Base-by-base conservation (phyloP, 1,140 invertebrate species). In the Brachionus paranguensis region DNA sequence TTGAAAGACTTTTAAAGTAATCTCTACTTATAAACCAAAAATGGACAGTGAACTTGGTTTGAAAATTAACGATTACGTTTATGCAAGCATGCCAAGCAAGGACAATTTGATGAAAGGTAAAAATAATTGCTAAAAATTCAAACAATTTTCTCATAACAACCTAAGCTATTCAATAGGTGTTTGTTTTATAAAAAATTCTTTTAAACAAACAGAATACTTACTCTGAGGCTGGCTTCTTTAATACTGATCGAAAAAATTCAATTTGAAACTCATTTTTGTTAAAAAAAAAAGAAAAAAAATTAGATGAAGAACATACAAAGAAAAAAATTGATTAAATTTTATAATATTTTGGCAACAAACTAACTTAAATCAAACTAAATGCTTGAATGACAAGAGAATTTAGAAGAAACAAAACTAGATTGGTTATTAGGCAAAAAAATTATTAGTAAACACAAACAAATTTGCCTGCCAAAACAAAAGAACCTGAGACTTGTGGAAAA, bases 41-140 rank as follows among this genome's bases (percentile, higher is more conserved):
- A 37, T 47, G 17, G 78, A 81, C 20, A 68, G 64, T 10, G 78
- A 81, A 27, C 64, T 81, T 24, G 20, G 37, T 41, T n/a, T 81
- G 37, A 81, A 81, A 81, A 29, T 33, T 1, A 81, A 81, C 17
- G 78, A 81, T 68, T 68, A 64, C 24, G 78, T 81, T 64, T 81
- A 27, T 47, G 53, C 53, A 45, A 68, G 4, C 29, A 64, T 27
- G 20, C 43, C 78, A 27, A 50, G n/a, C 53, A 81, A 81, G 53
- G 78, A 81, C 41, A 68, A 68, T 68, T 81, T 81, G 20, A 81
- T 64, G 41, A 81, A 81, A 81, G 78, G 78, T 81, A 68, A 43
- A 50, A 33, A 72, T 41, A 41, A 11, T 41, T 41, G 33, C 33
- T 43, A 43, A 72, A 43, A 43, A 12, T 8, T 43, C n/a, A 43